phyloP scores from a whole-genome alignment of 1,140 invertebrate species.

The Drosophila lowei region DNA sequence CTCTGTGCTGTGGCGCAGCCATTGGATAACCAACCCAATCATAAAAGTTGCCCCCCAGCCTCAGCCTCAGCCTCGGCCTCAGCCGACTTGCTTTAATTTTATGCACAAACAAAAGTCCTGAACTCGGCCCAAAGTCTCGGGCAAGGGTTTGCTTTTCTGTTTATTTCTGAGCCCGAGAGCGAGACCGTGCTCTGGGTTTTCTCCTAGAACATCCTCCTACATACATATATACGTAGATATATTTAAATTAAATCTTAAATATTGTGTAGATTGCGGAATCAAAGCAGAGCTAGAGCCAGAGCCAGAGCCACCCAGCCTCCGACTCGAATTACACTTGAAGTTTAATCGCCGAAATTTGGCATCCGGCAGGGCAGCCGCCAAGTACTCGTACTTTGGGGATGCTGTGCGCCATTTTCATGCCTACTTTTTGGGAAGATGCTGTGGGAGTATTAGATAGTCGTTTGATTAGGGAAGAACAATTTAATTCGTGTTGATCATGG shows the following conservation, averaged over 20 bases:
- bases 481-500: constrained; percentile 42
- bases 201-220: constrained; percentile 13
- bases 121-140: constrained; percentile 57
- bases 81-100: constrained; percentile 64
- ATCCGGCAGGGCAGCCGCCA: constrained; percentile 16
- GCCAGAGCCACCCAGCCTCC: not conserved
- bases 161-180: constrained; percentile 42
- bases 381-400: constrained; percentile 1
- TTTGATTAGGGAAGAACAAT: not conserved
- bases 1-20: constrained; percentile 18
- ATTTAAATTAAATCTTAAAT: constrained; percentile 77
- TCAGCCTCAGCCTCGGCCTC: too few relatives aligned
- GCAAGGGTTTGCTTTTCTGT: constrained; percentile 35
- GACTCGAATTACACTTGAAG: constrained; percentile 33
- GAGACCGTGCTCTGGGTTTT: constrained; percentile 46
- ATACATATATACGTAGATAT: constrained; percentile 21
- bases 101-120: constrained; percentile 72
- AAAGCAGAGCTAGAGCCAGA: constrained; percentile 10
- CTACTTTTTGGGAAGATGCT: constrained; percentile 10
- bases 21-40: constrained; percentile 58
- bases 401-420: not conserved
- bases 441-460: constrained; percentile 9
- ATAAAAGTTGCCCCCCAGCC: constrained; percentile 62
- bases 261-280: constrained; percentile 42
- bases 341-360: constrained; percentile 49